A percentile compares a stretch with the other conserved stretches of the same genome.
phyloP scores from a whole-genome alignment of 2,888 invertebrate genomes.

The Stenotaenia linearis region DNA sequence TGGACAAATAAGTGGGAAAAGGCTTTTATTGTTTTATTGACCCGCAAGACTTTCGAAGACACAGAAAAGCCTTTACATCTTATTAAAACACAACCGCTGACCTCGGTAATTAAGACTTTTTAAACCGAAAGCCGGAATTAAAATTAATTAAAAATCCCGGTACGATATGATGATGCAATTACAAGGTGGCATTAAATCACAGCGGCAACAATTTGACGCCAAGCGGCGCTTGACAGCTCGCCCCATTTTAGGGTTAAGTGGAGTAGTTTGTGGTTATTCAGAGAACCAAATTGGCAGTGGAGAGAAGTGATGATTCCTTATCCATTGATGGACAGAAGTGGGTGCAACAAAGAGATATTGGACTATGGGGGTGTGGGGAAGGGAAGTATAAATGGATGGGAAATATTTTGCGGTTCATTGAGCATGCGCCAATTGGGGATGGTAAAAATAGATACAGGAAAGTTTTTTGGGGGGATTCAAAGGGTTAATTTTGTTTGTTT shows the following conservation, averaged over 20 bases:
- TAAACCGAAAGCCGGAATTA: too few species aligned
- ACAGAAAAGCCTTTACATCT: background rate
- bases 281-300: background rate
- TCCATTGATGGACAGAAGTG: background rate
- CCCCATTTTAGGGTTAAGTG: background rate
- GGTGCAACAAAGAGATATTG: background rate
- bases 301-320: background rate
- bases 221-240: background rate
- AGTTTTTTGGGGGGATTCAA: background rate
- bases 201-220: background rate
- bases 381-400: background rate
- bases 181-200: background rate
- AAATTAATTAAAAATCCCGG: background rate
- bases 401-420: background rate
- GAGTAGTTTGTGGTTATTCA: background rate
- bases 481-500: too few species aligned
- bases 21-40: conserved; percentile 8
- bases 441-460: background rate
- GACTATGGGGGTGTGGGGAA: background rate
- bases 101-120: background rate
- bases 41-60: background rate
- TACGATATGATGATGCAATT: background rate
- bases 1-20: background rate
- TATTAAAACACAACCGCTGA: background rate
- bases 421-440: background rate